A percentile compares a stretch with the other conserved stretches of the same genome.
phyloP scores from a whole-genome alignment of 64 coral and sea anemone genomes.

The Hydrozoanthus tunicans region DNA sequence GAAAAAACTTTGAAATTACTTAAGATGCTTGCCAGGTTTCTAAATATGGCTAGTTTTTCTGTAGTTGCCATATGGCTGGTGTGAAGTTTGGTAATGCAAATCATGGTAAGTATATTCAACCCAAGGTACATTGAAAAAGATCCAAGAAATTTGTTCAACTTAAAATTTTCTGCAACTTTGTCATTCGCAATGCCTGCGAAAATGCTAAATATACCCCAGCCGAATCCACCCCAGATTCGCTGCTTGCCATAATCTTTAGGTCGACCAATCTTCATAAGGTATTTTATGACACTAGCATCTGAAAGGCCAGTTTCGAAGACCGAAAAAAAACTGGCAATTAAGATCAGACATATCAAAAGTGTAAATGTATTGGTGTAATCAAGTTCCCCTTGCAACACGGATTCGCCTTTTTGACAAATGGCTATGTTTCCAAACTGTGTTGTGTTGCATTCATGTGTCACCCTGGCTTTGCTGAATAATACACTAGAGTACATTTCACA shows the following conservation, averaged over 20 bases:
- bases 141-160: slow-evolving; percentile 38
- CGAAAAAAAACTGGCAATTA: slow-evolving; percentile 29
- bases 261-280: slow-evolving; percentile 42
- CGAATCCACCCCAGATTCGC: slow-evolving; percentile 29
- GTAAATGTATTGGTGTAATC: slow-evolving; percentile 2
- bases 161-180: slow-evolving; percentile 2
- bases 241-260: slow-evolving; percentile 54
- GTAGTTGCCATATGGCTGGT: slow-evolving; percentile 16
- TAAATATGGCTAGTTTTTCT: slow-evolving; percentile 36
- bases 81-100: slow-evolving; percentile 6
- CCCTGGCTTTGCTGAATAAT: background rate
- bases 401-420: background rate
- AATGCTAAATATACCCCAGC: slow-evolving; percentile 11
- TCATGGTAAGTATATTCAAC: background rate
- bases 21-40: slow-evolving; percentile 14
- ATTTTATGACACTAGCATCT: slow-evolving; percentile 38
- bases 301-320: slow-evolving; percentile 14
- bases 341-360: slow-evolving; percentile 3
- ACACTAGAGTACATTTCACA: background rate
- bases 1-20: slow-evolving; percentile 18
- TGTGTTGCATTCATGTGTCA: background rate
- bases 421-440: background rate
- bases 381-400: background rate
- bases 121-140: slow-evolving; percentile 27
- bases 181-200: slow-evolving; percentile 40